A percentile compares a stretch with the other conserved stretches of the same genome.
These are phyloP conservation scores for Drosophila monieri DNA, from an alignment of 2,888 invertebrate genomes.

Conservation along the genomic window DNA sequence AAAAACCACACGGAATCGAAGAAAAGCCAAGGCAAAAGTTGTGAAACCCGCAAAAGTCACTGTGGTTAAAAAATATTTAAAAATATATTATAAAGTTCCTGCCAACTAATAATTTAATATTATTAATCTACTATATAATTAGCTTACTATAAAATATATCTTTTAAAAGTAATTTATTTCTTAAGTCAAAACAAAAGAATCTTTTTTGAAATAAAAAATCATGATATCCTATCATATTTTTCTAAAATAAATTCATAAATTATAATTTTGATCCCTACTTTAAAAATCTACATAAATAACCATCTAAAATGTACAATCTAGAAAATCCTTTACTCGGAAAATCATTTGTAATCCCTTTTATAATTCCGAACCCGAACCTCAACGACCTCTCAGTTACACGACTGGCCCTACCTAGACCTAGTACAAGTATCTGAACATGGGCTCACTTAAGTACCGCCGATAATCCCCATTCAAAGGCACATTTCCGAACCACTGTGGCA, in stretches of 20 bases:
- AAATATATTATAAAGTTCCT: too few relatives aligned
- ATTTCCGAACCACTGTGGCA: slow-evolving; percentile 51
- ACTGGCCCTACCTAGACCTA: slow-evolving; percentile 1
- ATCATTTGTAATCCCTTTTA: slow-evolving; percentile 20
- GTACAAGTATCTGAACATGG: neutral
- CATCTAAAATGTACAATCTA: neutral
- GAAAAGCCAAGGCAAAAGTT: slow-evolving; percentile 62
- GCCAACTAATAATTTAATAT: neutral
- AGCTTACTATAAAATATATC: too few relatives aligned
- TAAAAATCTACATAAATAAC: too few relatives aligned
- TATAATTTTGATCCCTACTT: too few relatives aligned
- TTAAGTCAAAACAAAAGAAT: too few relatives aligned
- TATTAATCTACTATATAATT: too few relatives aligned
- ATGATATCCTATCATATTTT: neutral
- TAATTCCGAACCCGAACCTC: slow-evolving; percentile 4
- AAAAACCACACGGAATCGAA: slow-evolving; percentile 40
- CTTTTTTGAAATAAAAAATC: too few relatives aligned
- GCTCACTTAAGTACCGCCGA: slow-evolving; percentile 14
- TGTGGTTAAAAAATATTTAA: slow-evolving; percentile 15
- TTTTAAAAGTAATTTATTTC: too few relatives aligned
- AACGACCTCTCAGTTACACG: slow-evolving; percentile 5
- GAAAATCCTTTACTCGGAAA: neutral
- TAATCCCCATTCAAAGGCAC: slow-evolving; percentile 30
- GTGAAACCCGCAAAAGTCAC: slow-evolving; percentile 61
- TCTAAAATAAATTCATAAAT: neutral